These are phyloP conservation scores for Oopsacas minuta DNA, from an alignment of 37 sponge, comb jelly and placozoan genomes.

Conservation along the genomic window DNA sequence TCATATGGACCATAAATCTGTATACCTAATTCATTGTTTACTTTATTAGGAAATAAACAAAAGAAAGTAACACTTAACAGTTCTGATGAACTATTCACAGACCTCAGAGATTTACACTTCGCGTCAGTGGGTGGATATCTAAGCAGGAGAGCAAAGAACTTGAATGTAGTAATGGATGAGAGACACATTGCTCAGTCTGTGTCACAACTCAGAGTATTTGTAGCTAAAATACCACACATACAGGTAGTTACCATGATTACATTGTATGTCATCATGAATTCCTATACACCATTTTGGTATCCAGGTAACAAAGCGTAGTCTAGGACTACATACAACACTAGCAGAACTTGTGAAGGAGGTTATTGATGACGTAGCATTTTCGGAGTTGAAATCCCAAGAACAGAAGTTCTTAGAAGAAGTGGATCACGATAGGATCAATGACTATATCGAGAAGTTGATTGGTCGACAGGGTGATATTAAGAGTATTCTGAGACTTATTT, in stretches of 20 bases:
- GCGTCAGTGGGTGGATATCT: constrained; percentile 60
- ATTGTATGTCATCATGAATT: neutral
- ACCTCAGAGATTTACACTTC: constrained; percentile 79
- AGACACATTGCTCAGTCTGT: constrained; percentile 65
- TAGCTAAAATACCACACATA: constrained; percentile 83
- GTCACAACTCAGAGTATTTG: constrained; percentile 81
- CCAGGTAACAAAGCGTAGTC: constrained; percentile 17
- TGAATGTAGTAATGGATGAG: constrained; percentile 41
- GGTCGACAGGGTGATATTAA: neutral
- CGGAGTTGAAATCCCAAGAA: constrained; percentile 47
- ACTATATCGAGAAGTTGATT: constrained; percentile 32
- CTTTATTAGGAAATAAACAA: neutral
- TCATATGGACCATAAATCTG: neutral
- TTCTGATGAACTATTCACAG: constrained; percentile 57
- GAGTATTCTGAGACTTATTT: constrained; percentile 65
- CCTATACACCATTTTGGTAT: neutral
- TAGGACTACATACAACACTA: constrained; percentile 46
- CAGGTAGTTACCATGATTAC: constrained; percentile 28
- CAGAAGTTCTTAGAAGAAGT: constrained; percentile 31
- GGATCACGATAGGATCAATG: constrained; percentile 37
- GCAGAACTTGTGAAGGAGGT: constrained; percentile 60
- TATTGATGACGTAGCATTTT: constrained; percentile 45
- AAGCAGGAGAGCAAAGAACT: constrained; percentile 59
- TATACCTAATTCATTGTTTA: no score
- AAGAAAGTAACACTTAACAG: constrained; percentile 40